Base-by-base conservation (phyloP, 2,888 invertebrate species). In the Nephrotoma flavescens region DNA sequence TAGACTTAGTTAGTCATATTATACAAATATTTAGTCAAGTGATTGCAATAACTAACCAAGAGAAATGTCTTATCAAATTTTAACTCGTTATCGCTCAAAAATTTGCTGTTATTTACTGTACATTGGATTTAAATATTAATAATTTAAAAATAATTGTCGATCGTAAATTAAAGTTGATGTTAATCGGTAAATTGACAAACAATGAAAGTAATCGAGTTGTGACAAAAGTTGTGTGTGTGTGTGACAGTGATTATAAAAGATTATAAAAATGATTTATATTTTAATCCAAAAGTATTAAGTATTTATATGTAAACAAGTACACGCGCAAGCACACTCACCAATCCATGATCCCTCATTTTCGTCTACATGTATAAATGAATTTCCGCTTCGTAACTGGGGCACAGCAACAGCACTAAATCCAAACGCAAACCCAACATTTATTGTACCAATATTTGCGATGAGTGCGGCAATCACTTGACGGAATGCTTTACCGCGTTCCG, bases 381-480 rank as follows among this genome's bases (percentile, higher is more conserved):
- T 90, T 0, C 90, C 88, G 47, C 91, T 91, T 89, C 92, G 91
- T 83, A 95, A 89, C 88, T 95, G 95, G 1, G 95, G 95, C 71
- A 94, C 90, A 0, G 93, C 94, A 0, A 94, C 94, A 1, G 95
- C 95, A 0, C 95, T 94, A 89, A 95, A 95, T 0, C 95, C 95
- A 89, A 95, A 95, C 0, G 93, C 94, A 93, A 95, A 93, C 71
- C 95, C 95, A 0, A 95, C 95, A 90, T 95, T 95, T 87, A 95
- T 93, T 44, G 95, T 95, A 0, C 95, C 95, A 11, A 95, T 90
- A 89, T 95, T 95, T 2, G 94, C 95, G 6, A 94, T 92, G 83
- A 95, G 91, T 0, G 95, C 93, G 0, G 94, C 94, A 88, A 94
- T 45, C 19, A 95, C 93, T 91, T 95, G 94, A 86, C 91, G 89